A percentile compares a stretch with the other conserved stretches of the same genome.
Evolutionary conservation across 2,888 invertebrate species (phyloP).

Genomic region (Ariolimax columbianus): DNA sequence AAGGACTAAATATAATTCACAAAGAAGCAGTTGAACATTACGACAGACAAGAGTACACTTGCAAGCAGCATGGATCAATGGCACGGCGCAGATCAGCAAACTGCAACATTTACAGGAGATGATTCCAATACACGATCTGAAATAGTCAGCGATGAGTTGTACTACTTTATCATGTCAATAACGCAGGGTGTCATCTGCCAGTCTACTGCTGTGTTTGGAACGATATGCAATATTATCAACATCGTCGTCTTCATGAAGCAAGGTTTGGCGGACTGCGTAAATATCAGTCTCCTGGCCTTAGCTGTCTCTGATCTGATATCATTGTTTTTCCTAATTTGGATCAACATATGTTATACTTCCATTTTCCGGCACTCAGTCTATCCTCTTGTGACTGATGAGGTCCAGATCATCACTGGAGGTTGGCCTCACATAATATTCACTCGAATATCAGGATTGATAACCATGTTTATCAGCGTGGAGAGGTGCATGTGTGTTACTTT

Average conservation of each 20-base stretch:
- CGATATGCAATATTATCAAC: conserved; percentile 1
- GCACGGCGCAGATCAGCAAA: no score
- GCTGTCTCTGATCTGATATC: conserved; percentile 16
- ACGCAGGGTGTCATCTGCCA: conserved; percentile 14
- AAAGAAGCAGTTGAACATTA: no score
- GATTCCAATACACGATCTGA: no score
- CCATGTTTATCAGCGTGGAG: conserved; percentile 4
- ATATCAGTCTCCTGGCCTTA: conserved; percentile 20
- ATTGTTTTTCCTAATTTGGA: conserved; percentile 6
- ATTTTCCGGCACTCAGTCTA: background rate
- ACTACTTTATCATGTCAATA: conserved; percentile 19
- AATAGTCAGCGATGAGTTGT: conserved; percentile 1
- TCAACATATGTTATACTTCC: background rate
- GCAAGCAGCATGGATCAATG: no score
- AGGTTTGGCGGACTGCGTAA: conserved; percentile 21
- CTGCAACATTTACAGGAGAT: no score
- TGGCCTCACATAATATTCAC: conserved; percentile 33
- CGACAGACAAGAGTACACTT: no score
- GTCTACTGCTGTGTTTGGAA: background rate
- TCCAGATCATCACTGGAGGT: background rate
- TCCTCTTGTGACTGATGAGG: conserved; percentile 2
- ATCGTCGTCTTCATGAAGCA: conserved; percentile 17
- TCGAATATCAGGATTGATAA: conserved; percentile 13
- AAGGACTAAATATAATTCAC: no score
- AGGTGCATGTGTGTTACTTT: conserved; percentile 14